Evolutionary conservation across 2,888 invertebrate genomes (phyloP).

Genomic region (Cataglyphis albicans): DNA sequence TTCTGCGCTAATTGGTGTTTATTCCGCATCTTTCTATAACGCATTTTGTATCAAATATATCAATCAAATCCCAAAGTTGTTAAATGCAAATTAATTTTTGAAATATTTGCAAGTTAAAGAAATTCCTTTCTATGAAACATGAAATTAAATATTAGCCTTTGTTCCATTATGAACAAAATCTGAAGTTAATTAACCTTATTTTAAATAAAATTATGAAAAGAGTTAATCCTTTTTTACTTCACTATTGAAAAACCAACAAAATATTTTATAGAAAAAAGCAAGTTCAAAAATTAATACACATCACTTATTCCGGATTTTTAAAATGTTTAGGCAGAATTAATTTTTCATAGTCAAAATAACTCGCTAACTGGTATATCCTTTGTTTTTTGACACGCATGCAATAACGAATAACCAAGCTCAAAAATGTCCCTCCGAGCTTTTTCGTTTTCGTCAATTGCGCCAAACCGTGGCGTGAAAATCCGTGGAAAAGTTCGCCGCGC

Average conservation of each 20-base stretch:
- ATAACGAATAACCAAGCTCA: background rate
- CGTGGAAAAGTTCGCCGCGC: constrained; percentile 27
- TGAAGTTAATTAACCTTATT: constrained; percentile 19
- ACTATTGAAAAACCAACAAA: background rate
- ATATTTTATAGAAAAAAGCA: background rate
- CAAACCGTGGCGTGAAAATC: background rate
- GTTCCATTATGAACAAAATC: background rate
- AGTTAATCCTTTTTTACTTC: background rate
- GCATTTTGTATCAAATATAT: constrained; percentile 28
- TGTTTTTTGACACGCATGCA: background rate
- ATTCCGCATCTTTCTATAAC: constrained; percentile 28
- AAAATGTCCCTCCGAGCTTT: background rate
- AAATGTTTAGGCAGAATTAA: background rate
- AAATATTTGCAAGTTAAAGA: background rate
- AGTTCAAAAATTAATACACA: background rate
- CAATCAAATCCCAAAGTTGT: constrained; percentile 2
- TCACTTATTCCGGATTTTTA: background rate
- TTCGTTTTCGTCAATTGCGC: background rate
- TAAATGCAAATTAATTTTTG: background rate
- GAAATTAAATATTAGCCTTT: constrained; percentile 26
- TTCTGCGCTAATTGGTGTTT: constrained; percentile 38
- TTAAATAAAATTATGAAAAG: constrained; percentile 1
- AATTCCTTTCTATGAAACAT: background rate
- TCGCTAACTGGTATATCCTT: background rate
- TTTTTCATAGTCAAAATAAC: constrained; percentile 22